Percentiles rank a stretch among this genome's conserved stretches.
Evolutionary conservation across 1,140 invertebrate genomes (phyloP).

Genomic region (Drosophila oshimai): DNA sequence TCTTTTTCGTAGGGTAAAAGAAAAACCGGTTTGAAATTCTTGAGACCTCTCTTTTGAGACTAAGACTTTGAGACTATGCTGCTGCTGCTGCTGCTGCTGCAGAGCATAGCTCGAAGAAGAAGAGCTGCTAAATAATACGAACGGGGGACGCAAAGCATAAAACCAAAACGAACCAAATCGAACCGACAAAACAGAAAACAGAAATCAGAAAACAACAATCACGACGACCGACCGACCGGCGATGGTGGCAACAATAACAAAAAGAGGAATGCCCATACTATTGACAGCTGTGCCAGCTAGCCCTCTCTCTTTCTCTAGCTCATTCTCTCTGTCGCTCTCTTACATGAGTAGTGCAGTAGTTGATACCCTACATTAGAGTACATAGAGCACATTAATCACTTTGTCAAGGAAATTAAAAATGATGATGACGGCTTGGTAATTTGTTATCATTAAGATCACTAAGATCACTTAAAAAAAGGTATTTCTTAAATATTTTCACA

Average conservation of each 20-base stretch:
- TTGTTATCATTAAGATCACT: no score
- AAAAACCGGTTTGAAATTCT: conserved; percentile 72
- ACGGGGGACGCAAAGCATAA: not conserved
- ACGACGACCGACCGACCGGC: conserved; percentile 19
- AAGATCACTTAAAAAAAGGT: no score
- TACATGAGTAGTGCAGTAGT: conserved; percentile 49
- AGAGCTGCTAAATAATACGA: conserved; percentile 12
- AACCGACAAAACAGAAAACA: conserved; percentile 12
- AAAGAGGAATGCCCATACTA: conserved; percentile 28
- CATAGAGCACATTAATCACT: not conserved
- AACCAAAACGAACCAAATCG: conserved; percentile 11
- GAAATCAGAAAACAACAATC: conserved; percentile 28
- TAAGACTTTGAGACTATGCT: conserved; percentile 43
- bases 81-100: no score
- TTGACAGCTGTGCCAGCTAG: conserved; percentile 61
- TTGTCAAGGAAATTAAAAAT: no score
- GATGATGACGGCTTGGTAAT: no score
- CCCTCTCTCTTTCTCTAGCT: conserved; percentile 7
- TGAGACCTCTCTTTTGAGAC: conserved; percentile 26
- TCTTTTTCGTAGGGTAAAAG: conserved; percentile 42
- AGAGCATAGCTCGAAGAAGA: conserved; percentile 49
- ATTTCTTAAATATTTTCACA: no score
- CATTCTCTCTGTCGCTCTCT: conserved; percentile 3
- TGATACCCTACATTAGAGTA: conserved; percentile 8
- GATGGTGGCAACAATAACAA: conserved; percentile 54